Conservation (phyloP, 2,113 vertebrate species). For the Coregonus clupeaformis region DNA sequence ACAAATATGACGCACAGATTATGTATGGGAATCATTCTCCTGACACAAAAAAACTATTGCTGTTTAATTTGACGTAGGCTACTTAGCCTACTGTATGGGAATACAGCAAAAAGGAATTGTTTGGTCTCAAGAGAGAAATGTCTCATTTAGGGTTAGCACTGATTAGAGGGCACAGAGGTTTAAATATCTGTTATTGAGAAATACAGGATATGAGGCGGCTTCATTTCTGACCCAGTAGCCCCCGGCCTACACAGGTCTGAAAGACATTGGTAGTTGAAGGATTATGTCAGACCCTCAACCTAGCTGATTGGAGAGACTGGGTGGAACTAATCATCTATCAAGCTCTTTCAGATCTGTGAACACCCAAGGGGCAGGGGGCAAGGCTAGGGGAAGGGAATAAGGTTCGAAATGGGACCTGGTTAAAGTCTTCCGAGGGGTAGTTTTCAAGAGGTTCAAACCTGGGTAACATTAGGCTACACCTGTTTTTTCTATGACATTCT, state of each 20-base stretch:
- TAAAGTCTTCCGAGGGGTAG: background rate
- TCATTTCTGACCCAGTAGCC: no score
- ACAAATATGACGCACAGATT: background rate
- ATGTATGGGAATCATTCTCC: background rate
- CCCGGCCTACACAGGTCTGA: background rate
- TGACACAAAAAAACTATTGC: background rate
- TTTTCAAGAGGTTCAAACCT: background rate
- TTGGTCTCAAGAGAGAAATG: background rate
- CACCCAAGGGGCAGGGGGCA: background rate
- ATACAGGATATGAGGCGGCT: no score
- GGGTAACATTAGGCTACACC: slow-evolving; percentile 30
- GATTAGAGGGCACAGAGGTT: background rate
- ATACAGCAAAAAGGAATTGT: no score
- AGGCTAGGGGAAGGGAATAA: background rate
- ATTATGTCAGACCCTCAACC: background rate
- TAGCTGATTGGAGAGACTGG: background rate
- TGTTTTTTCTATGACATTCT: slow-evolving; percentile 35
- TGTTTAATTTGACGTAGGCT: background rate
- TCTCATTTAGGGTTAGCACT: background rate
- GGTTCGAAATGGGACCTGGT: background rate
- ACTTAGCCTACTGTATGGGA: no score
- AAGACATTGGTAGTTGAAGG: background rate
- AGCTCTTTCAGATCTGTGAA: background rate
- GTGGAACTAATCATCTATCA: background rate
- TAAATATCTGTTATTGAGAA: background rate